These are phyloP conservation scores for Sparidentex hasta DNA, from an alignment of 2,797 vertebrate species.

Conservation along the genomic window DNA sequence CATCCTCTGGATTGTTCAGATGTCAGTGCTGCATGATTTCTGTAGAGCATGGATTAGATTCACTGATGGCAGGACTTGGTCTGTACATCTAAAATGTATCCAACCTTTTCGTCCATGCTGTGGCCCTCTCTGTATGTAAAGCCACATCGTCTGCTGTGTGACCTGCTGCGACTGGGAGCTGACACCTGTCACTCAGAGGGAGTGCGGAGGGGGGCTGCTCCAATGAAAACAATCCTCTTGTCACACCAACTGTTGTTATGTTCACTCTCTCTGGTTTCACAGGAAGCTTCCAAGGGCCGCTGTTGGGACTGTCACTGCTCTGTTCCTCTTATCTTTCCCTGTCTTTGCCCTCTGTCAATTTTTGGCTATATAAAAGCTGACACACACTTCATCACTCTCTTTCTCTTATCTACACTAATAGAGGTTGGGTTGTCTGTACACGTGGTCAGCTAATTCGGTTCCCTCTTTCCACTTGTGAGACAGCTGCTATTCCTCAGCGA, in stretches of 20 bases:
- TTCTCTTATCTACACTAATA: constrained; percentile 22
- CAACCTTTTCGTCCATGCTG: constrained; percentile 47
- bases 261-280: constrained; percentile 77
- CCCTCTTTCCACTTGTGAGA: constrained; percentile 25
- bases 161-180: constrained; percentile 37
- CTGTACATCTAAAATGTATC: constrained; percentile 46
- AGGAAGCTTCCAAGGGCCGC: constrained; percentile 66
- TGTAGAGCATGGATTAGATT: constrained; percentile 80
- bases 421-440: constrained; percentile 57
- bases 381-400: neutral
- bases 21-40: constrained; percentile 80
- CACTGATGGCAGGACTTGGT: constrained; percentile 51
- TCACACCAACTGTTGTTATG: constrained; percentile 68
- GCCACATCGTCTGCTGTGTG: constrained; percentile 49
- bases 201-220: constrained; percentile 53
- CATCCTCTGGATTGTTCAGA: constrained; percentile 75
- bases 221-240: constrained; percentile 59
- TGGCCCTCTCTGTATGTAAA: constrained; percentile 56
- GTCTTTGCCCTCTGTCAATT: constrained; percentile 24
- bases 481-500: constrained; percentile 55
- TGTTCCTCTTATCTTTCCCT: constrained; percentile 31
- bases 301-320: constrained; percentile 33
- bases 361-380: constrained; percentile 13
- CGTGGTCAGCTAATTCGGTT: constrained; percentile 41
- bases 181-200: constrained; percentile 63